Conservation (phyloP, 2,888 invertebrate genomes). For the Cotesia congregata region DNA sequence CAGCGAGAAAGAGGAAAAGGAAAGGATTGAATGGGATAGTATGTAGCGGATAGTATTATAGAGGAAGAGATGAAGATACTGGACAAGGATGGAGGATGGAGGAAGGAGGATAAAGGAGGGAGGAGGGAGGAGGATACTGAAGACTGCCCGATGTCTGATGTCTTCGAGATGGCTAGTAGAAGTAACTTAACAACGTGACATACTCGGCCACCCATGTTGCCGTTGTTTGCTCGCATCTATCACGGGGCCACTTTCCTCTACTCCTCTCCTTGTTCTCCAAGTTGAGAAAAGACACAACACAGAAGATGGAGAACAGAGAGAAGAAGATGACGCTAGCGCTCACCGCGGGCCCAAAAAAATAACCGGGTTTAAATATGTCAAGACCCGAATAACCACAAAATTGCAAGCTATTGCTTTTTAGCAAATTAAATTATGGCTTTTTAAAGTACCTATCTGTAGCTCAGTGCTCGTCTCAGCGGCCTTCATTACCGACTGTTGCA, state of each 20-base stretch:
- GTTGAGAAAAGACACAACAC: constrained; percentile 24
- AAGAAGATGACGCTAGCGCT: too few species aligned
- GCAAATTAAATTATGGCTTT: neutral
- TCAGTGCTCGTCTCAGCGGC: neutral
- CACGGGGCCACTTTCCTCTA: constrained; percentile 65
- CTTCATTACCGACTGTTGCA: neutral
- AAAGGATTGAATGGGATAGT: too few species aligned
- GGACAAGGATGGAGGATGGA: neutral
- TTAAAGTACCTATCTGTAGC: neutral
- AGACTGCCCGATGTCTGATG: constrained; percentile 53
- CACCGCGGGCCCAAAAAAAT: constrained; percentile 37
- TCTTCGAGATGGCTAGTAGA: constrained; percentile 68
- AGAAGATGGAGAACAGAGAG: neutral
- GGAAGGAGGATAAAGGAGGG: constrained; percentile 15
- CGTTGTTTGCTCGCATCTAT: constrained; percentile 68
- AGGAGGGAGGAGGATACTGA: neutral
- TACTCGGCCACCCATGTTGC: constrained; percentile 69
- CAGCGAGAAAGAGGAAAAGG: too few species aligned
- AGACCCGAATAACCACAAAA: neutral
- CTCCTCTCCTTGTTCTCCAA: constrained; percentile 45
- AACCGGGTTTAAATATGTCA: neutral
- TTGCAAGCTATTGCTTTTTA: neutral
- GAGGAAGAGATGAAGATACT: neutral
- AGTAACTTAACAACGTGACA: constrained; percentile 60
- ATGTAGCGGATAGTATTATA: too few species aligned